Evolutionary conservation across 2,113 vertebrate species (phyloP).

Genomic region (Salvelinus sp.): DNA sequence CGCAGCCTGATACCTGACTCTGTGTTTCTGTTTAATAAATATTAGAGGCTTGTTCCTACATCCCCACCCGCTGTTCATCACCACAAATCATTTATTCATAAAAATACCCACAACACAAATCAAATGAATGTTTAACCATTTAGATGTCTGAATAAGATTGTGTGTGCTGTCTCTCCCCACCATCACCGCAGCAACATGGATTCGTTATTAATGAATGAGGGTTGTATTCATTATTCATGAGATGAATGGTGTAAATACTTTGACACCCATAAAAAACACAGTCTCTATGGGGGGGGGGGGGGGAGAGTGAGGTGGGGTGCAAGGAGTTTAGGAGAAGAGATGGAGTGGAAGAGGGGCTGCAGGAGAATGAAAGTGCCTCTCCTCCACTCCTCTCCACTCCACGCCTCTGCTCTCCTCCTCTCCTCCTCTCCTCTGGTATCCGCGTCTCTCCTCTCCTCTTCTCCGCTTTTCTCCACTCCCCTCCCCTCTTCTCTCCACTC

Average conservation of each 20-base stretch:
- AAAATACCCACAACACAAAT: slow-evolving; percentile 56
- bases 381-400: too few relatives aligned
- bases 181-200: slow-evolving; percentile 45
- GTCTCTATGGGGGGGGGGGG: slow-evolving; percentile 33
- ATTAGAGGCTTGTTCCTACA: slow-evolving; percentile 71
- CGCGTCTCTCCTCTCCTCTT: too few relatives aligned
- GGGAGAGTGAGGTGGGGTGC: slow-evolving; percentile 5
- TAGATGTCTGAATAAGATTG: slow-evolving; percentile 77
- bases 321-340: neutral
- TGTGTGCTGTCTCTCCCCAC: slow-evolving; percentile 57
- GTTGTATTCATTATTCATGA: slow-evolving; percentile 71
- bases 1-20: slow-evolving; percentile 32
- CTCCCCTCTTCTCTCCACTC: too few relatives aligned
- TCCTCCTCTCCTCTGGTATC: neutral
- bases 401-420: neutral
- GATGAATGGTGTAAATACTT: slow-evolving; percentile 65
- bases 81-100: slow-evolving; percentile 77
- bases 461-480: too few relatives aligned
- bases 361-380: neutral
- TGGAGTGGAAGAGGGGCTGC: neutral
- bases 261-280: slow-evolving; percentile 52
- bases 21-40: slow-evolving; percentile 63
- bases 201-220: slow-evolving; percentile 71
- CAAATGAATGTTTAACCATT: slow-evolving; percentile 71
- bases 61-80: slow-evolving; percentile 68